Percentiles rank a stretch among this genome's conserved stretches.
Evolutionary conservation across 2,113 vertebrate genomes (phyloP).

Genomic region (Phoenicopterus ruber): DNA sequence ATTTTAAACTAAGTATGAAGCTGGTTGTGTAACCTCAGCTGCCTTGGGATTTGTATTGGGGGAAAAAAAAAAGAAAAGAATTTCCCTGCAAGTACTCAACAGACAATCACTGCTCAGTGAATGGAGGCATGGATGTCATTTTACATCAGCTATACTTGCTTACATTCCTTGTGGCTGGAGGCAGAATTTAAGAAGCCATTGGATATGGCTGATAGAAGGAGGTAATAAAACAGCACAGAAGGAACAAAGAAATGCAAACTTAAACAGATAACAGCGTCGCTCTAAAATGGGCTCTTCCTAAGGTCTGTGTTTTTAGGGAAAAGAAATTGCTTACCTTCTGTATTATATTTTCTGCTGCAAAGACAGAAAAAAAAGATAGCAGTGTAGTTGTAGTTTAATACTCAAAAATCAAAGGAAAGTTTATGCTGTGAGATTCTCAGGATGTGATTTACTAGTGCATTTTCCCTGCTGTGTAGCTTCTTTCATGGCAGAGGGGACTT

Average conservation of each 20-base stretch:
- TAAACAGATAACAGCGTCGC: neutral
- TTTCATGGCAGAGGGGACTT: neutral
- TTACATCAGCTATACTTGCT: constrained; percentile 60
- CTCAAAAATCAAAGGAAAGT: constrained; percentile 8
- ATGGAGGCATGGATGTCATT: constrained; percentile 59
- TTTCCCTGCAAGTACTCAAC: constrained; percentile 41
- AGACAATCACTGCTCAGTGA: constrained; percentile 52
- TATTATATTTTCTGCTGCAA: neutral
- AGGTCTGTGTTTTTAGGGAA: neutral
- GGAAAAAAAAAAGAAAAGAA: neutral
- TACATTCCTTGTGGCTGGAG: constrained; percentile 53
- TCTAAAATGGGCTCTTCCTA: constrained; percentile 4
- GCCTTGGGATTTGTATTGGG: constrained; percentile 38
- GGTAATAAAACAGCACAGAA: constrained; percentile 37
- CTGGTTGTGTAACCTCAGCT: constrained; percentile 59
- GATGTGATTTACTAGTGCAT: neutral
- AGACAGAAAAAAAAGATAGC: neutral
- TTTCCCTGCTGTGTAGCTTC: neutral
- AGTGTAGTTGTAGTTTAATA: neutral
- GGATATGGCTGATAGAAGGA: constrained; percentile 18
- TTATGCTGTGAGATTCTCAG: neutral
- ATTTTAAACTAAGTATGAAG: constrained; percentile 53
- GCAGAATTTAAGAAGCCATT: constrained; percentile 49
- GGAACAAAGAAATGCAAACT: constrained; percentile 36
- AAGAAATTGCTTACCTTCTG: neutral